Evolutionary conservation across 2,888 invertebrate species (phyloP).

Genomic region (Leptopilina drosophilae): DNA sequence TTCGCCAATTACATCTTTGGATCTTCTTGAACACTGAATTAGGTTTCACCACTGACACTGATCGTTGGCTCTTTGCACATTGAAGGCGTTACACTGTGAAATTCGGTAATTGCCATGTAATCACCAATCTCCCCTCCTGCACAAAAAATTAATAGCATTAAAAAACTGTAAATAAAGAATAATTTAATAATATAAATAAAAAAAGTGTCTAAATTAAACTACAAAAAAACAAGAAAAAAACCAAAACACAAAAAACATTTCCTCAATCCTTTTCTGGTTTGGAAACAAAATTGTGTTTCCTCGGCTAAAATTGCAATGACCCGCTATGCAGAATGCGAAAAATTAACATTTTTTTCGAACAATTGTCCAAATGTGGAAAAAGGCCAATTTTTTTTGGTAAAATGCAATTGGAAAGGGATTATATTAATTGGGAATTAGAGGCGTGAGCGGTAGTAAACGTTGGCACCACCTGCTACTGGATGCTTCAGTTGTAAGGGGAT

Average conservation of each 20-base stretch:
- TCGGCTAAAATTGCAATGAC: too few species aligned
- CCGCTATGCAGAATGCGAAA: too few species aligned
- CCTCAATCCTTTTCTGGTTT: too few species aligned
- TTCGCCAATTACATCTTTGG: conserved; percentile 40
- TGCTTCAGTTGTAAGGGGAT: conserved; percentile 66
- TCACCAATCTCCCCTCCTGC: conserved; percentile 42
- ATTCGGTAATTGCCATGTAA: conserved; percentile 61
- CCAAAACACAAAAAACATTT: too few species aligned
- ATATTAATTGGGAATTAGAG: conserved; percentile 77
- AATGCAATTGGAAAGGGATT: conserved; percentile 45
- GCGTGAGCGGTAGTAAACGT: conserved; percentile 70
- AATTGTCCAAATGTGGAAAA: background rate
- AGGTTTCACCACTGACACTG: conserved; percentile 52
- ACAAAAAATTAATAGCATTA: background rate
- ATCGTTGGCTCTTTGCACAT: conserved; percentile 58
- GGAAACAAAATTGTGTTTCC: too few species aligned
- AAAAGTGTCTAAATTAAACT: too few species aligned
- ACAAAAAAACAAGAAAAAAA: too few species aligned
- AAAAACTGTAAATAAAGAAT: background rate
- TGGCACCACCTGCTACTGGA: conserved; percentile 74
- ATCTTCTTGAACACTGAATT: conserved; percentile 60
- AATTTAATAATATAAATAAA: too few species aligned
- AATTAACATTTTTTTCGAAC: background rate
- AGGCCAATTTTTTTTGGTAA: conserved; percentile 1
- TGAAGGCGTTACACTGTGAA: conserved; percentile 70